Conservation (phyloP, 2,797 vertebrate species). For the Scarus forsteni region DNA sequence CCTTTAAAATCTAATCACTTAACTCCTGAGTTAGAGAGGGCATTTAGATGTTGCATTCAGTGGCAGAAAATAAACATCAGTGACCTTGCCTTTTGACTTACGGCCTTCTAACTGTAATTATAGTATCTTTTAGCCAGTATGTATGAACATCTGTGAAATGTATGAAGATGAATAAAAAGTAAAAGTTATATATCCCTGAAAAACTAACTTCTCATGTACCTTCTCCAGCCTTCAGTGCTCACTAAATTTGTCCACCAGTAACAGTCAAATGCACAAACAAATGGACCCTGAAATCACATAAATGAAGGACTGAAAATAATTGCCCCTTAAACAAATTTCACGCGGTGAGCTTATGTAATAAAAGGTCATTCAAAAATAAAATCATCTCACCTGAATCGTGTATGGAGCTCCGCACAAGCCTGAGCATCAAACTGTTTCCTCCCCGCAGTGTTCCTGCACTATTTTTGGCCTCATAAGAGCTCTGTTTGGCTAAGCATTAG, state of each 20-base stretch:
- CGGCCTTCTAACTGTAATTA: too few relatives aligned
- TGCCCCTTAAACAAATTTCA: neutral
- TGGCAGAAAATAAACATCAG: too few relatives aligned
- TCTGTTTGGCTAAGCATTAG: slow-evolving; percentile 37
- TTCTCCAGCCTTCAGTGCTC: neutral
- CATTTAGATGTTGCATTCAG: too few relatives aligned
- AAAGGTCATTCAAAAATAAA: slow-evolving; percentile 13
- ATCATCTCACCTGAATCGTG: neutral
- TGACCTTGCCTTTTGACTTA: too few relatives aligned
- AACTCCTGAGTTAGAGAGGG: too few relatives aligned
- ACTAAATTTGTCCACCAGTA: neutral
- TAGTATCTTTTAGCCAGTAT: too few relatives aligned
- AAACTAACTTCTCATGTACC: too few relatives aligned
- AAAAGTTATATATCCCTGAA: neutral
- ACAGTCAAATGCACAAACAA: neutral
- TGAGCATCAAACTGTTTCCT: slow-evolving; percentile 16
- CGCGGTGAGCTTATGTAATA: neutral
- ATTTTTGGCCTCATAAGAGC: slow-evolving; percentile 33
- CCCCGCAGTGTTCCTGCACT: slow-evolving; percentile 6
- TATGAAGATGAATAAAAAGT: too few relatives aligned
- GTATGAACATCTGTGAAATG: too few relatives aligned
- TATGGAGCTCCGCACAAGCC: slow-evolving; percentile 14
- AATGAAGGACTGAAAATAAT: neutral
- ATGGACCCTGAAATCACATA: neutral
- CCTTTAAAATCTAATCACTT: too few relatives aligned